Conservation (phyloP, 2,797 vertebrate species). For the Bucorvus abyssinicus region DNA sequence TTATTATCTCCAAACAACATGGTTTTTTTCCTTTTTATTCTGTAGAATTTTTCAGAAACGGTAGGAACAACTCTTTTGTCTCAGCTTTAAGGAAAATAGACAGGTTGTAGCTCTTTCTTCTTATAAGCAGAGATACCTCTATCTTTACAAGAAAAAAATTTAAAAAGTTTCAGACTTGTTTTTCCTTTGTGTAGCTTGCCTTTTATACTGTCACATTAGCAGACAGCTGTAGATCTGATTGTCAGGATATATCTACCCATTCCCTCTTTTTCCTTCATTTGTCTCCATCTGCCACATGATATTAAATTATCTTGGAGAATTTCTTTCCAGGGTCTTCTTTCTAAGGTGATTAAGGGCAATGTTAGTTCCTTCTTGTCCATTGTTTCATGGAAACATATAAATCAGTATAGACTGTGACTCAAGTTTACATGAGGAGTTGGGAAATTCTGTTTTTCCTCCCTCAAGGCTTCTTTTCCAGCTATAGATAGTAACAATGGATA, state of each 20-base stretch:
- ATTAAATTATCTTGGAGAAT: background rate
- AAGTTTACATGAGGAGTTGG: background rate
- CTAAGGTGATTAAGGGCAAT: conserved; percentile 2
- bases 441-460: background rate
- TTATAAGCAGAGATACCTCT: background rate
- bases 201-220: background rate
- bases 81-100: background rate
- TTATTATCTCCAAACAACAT: background rate
- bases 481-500: background rate
- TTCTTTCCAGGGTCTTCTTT: background rate
- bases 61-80: background rate
- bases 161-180: background rate
- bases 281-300: background rate
- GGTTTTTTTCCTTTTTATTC: background rate
- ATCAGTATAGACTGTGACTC: background rate
- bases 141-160: background rate
- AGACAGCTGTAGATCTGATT: background rate
- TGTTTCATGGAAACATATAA: conserved; percentile 6
- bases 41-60: background rate
- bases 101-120: background rate
- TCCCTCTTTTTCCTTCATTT: background rate
- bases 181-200: background rate
- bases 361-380: conserved; percentile 25
- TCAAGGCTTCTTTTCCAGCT: background rate
- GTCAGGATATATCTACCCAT: background rate